Evolutionary conservation across 2,113 vertebrate species (phyloP).

Genomic region (Proteles cristata): DNA sequence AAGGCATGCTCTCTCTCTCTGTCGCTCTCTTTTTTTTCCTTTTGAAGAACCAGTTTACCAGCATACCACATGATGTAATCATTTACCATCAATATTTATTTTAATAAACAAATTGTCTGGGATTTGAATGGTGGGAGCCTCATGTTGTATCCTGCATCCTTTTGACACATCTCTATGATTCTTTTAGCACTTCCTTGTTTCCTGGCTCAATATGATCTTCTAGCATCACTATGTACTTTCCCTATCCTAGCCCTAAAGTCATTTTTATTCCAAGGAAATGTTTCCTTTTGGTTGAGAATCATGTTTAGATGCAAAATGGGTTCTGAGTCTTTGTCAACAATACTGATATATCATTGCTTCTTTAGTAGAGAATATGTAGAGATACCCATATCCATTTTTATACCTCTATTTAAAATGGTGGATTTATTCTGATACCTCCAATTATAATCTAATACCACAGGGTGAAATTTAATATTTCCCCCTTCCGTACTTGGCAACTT

Average conservation of each 20-base stretch:
- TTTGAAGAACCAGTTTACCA: background rate
- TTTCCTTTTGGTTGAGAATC: background rate
- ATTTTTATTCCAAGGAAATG: constrained; percentile 10
- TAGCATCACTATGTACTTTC: background rate
- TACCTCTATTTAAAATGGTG: background rate
- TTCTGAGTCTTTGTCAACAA: background rate
- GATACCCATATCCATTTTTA: background rate
- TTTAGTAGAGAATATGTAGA: background rate
- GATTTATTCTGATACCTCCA: background rate
- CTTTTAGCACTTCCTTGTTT: background rate
- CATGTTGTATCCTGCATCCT: background rate
- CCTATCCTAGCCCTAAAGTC: background rate
- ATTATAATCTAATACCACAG: background rate
- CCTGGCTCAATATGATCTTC: background rate
- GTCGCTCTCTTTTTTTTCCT: background rate
- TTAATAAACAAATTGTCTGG: background rate
- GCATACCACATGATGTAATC: background rate
- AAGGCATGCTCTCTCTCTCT: background rate
- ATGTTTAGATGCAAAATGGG: background rate
- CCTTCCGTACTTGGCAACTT: background rate
- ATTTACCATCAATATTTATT: background rate
- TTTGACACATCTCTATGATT: background rate
- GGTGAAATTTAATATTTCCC: background rate
- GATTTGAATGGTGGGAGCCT: background rate
- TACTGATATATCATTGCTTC: background rate